Evolutionary conservation across 2,888 invertebrate genomes (phyloP).

Genomic region (Cylindroiulus punctatus): DNA sequence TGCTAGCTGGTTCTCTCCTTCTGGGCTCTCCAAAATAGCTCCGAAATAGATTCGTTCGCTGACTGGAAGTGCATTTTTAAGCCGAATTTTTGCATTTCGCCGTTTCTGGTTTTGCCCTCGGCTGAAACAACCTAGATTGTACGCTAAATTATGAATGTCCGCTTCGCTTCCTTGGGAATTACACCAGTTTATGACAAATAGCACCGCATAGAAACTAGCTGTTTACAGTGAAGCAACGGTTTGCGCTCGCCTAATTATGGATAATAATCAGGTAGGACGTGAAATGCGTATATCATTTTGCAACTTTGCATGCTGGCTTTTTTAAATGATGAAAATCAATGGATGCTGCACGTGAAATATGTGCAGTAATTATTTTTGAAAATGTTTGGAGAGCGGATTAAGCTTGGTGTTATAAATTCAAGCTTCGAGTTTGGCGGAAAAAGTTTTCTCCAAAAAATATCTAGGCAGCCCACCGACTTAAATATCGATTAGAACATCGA

Average conservation of each 20-base stretch:
- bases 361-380: background rate
- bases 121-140: background rate
- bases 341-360: background rate
- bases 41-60: conserved; percentile 24
- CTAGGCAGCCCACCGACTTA: conserved; percentile 31
- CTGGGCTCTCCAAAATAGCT: conserved; percentile 40
- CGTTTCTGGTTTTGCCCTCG: background rate
- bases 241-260: background rate
- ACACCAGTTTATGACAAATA: background rate
- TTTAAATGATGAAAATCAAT: background rate
- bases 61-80: conserved; percentile 28
- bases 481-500: conserved; percentile 45
- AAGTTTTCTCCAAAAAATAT: background rate
- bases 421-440: background rate
- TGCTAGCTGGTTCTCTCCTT: conserved; percentile 41
- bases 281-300: background rate
- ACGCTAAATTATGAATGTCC: conserved; percentile 9
- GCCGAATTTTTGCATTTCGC: background rate
- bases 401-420: background rate
- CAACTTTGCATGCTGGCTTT: background rate
- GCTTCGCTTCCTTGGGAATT: conserved; percentile 33
- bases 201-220: background rate
- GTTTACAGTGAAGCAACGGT: background rate
- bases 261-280: conserved; percentile 33
- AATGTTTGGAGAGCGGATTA: background rate